Conservation (phyloP, 2,113 vertebrate genomes). For the Albula goreensis region DNA sequence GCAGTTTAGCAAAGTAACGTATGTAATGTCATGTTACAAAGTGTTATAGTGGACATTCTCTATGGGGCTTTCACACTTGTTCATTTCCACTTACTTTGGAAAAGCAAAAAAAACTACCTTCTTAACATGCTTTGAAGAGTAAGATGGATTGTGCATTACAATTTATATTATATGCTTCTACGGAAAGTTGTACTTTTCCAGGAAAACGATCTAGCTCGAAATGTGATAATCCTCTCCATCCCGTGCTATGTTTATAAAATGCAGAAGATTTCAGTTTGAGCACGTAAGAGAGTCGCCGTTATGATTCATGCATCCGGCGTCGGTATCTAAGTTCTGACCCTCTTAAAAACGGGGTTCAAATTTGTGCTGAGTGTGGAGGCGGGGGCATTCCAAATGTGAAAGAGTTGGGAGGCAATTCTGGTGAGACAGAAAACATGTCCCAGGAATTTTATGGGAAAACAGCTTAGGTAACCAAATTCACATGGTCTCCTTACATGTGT, state of each 20-base stretch:
- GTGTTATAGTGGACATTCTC: not conserved
- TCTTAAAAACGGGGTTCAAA: not conserved
- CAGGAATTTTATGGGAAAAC: not conserved
- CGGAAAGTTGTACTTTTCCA: not conserved
- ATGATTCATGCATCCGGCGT: slow-evolving; percentile 1
- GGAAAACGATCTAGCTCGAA: too few relatives aligned
- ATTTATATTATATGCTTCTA: not conserved
- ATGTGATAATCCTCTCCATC: not conserved
- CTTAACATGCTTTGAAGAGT: not conserved
- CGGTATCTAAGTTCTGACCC: not conserved
- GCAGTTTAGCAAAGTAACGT: not conserved
- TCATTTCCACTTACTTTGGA: not conserved
- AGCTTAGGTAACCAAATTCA: not conserved
- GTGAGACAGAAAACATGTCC: not conserved
- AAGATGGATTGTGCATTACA: not conserved
- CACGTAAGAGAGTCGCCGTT: not conserved
- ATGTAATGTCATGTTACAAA: not conserved
- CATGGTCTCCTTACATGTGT: not conserved
- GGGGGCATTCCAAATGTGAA: not conserved
- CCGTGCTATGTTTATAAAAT: not conserved
- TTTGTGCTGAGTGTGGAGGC: not conserved
- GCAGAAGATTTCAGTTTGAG: not conserved
- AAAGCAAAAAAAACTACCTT: not conserved
- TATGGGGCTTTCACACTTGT: not conserved
- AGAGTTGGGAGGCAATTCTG: not conserved